Base-by-base conservation (phyloP, 2,113 vertebrate species). In the Oryzias woworae region DNA sequence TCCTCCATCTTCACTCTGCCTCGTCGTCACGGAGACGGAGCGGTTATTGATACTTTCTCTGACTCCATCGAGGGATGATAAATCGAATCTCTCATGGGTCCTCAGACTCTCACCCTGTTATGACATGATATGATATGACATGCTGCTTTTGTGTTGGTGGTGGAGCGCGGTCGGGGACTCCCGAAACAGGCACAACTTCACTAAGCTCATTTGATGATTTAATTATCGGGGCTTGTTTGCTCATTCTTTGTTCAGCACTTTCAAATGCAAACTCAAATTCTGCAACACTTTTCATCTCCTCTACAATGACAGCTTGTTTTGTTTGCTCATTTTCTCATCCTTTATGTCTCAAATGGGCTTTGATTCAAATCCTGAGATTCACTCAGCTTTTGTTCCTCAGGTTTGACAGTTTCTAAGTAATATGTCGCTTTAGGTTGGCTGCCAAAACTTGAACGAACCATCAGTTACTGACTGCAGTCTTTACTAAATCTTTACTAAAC, bases 1-100 rank as follows among this genome's bases (percentile, higher is more conserved):
- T 53, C 58, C 70, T 64, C 26, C 82, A 80, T 83, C 75, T 71
- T 47, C 55, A 4, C 26, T 78, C 57, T 69, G 55, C 51, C 72
- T 82, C 80, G 53, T 15, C 69, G 36, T 41, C 74, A 68, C 44
- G 24, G 31, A 73, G 64, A 79, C 51, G 69, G 65, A 81, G 53
- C 60, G 16, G 17, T 63, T 5, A n/a, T 56, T 77, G 69, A 81
- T 77, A 59, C 48, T 74, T 62, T 78, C 58, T 82, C 66, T 58
- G 71, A 75, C 71, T 78, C 62, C 58, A 47, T 74, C 47, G 44
- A 23, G 59, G 24, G 31, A 73, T 3, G 64, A 76, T 78, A 76
- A 63, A 68, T 66, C 13, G 3, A 42, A 64, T 78, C 65, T 66
- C 74, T 75, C 65, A 52, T 72, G 75, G 63, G 48, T 64, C 50